A percentile compares a stretch with the other conserved stretches of the same genome.
These are phyloP conservation scores for Microcebus griseorufus DNA, from an alignment of 2,113 vertebrate species.

Conservation along the genomic window DNA sequence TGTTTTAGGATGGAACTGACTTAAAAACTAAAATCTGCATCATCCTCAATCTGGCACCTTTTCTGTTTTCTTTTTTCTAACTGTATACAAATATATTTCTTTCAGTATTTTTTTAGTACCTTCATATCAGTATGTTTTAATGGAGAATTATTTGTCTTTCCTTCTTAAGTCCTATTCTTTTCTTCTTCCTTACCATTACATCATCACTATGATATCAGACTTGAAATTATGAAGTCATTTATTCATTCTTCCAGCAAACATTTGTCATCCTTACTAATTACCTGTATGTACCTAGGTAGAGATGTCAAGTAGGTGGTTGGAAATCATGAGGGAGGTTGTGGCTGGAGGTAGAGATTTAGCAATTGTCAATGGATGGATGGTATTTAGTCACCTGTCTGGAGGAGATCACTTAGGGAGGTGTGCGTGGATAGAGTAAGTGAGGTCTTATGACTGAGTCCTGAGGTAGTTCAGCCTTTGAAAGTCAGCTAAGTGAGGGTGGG, in stretches of 20 bases:
- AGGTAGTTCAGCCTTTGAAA: neutral
- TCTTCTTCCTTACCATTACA: neutral
- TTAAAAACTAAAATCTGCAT: neutral
- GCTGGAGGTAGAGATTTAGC: neutral
- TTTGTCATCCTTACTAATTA: slow-evolving; percentile 12
- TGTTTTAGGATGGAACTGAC: neutral
- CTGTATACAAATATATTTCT: neutral
- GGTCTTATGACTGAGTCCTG: neutral
- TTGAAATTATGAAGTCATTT: neutral
- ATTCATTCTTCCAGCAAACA: slow-evolving; percentile 17
- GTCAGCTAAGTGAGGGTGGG: neutral
- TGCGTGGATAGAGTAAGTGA: neutral
- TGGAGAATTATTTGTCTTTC: neutral
- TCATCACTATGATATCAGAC: neutral
- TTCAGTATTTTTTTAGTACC: neutral
- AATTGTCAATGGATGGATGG: neutral
- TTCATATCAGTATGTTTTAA: neutral
- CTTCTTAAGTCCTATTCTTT: neutral
- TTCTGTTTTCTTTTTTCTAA: neutral
- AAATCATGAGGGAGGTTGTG: neutral
- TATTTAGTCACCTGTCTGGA: neutral
- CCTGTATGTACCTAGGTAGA: neutral
- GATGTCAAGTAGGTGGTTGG: neutral
- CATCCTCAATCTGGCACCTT: neutral
- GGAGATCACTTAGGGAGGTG: neutral